A percentile compares a stretch with the other conserved stretches of the same genome.
Evolutionary conservation across 2,888 invertebrate species (phyloP).

Genomic region (Rapana venosa): DNA sequence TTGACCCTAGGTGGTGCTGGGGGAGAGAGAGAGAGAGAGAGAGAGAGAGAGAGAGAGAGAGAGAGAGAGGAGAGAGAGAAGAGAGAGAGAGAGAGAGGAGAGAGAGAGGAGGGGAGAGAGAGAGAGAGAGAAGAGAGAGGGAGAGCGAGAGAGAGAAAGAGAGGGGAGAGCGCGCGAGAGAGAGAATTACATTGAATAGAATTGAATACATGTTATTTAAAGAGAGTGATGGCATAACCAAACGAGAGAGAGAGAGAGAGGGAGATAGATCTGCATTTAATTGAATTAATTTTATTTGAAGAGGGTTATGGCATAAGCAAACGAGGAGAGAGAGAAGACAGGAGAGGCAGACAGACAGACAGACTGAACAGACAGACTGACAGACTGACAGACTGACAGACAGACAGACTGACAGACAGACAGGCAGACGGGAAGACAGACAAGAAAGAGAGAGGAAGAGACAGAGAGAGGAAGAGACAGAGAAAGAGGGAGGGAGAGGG

Average conservation of each 20-base stretch:
- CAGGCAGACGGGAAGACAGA: too few relatives aligned
- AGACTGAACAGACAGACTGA: too few relatives aligned
- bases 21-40: background rate
- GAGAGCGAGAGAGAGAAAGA: background rate
- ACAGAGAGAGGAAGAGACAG: too few relatives aligned
- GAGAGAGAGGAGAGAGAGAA: background rate
- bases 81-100: background rate
- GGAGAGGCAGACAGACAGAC: background rate
- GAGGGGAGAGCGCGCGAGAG: background rate
- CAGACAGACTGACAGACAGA: too few relatives aligned
- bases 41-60: conserved; percentile 18
- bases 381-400: too few relatives aligned
- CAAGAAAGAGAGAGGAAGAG: too few relatives aligned
- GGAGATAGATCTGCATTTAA: background rate
- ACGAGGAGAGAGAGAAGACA: background rate
- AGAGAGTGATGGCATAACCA: too few relatives aligned
- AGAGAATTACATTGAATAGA: background rate
- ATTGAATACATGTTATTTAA: too few relatives aligned
- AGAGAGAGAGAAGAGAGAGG: background rate
- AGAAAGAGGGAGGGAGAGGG: too few relatives aligned
- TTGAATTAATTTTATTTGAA: too few relatives aligned
- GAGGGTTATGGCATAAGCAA: too few relatives aligned
- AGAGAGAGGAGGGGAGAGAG: background rate
- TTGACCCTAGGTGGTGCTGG: background rate
- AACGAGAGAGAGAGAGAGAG: background rate